phyloP scores from a whole-genome alignment of 1,140 invertebrate species.

The Pemphigus obesinymphae region DNA sequence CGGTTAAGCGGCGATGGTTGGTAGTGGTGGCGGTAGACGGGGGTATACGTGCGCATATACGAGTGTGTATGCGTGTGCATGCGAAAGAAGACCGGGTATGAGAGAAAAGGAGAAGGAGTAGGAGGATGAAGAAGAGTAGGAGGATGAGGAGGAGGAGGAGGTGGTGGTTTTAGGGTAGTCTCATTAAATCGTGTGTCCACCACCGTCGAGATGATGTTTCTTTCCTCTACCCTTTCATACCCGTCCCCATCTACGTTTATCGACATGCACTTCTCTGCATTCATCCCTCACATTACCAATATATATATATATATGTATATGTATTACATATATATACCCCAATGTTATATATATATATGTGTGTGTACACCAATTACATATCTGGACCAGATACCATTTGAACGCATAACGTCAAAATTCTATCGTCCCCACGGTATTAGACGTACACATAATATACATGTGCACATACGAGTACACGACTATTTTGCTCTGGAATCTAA shows the following conservation, averaged over 20 bases:
- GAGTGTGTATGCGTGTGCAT: background rate
- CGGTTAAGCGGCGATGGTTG: background rate
- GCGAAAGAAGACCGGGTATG: background rate
- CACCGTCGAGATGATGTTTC: background rate
- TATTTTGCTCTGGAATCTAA: background rate
- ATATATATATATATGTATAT: background rate
- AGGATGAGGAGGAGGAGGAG: background rate
- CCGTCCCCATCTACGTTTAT: background rate
- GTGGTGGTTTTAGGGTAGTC: background rate
- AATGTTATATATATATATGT: too few relatives aligned
- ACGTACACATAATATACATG: background rate
- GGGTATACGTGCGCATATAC: background rate
- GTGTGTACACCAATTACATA: background rate
- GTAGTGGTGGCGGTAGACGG: background rate
- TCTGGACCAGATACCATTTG: too few relatives aligned
- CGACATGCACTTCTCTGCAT: background rate
- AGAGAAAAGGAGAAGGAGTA: too few relatives aligned
- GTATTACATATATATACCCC: too few relatives aligned
- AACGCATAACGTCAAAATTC: too few relatives aligned
- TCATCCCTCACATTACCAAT: background rate
- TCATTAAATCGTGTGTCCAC: constrained; percentile 10
- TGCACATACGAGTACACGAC: background rate
- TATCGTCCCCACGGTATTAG: background rate
- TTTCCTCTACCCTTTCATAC: background rate
- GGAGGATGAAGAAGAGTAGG: background rate